Evolutionary conservation across 1,140 invertebrate species (phyloP).

Genomic region (Leptinotarsa texana): DNA sequence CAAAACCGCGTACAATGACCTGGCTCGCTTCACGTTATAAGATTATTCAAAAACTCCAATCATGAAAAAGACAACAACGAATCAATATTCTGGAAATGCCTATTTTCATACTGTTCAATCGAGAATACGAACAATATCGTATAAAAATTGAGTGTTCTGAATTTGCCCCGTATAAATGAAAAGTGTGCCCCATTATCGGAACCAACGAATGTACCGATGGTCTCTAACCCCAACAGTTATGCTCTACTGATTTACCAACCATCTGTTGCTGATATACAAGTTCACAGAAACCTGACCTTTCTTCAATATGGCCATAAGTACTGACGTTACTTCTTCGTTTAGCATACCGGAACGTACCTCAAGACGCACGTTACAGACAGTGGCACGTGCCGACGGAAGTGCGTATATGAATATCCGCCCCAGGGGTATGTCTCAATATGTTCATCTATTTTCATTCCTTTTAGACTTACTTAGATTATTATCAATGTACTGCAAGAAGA

Average conservation of each 20-base stretch:
- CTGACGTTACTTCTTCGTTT: conserved; percentile 11
- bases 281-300: conserved; percentile 10
- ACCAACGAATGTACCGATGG: not conserved
- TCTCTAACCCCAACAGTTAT: conserved; percentile 23
- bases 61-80: too few species aligned
- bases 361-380: conserved; percentile 14
- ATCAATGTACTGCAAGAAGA: not conserved
- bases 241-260: conserved; percentile 27
- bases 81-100: too few species aligned
- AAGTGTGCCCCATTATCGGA: not conserved
- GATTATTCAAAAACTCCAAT: too few species aligned
- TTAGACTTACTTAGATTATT: not conserved
- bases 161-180: not conserved
- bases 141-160: too few species aligned
- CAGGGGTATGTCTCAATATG: not conserved
- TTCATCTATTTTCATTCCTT: not conserved
- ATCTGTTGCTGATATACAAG: conserved; percentile 25
- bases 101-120: too few species aligned
- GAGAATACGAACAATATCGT: too few species aligned
- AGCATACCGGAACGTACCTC: conserved; percentile 13
- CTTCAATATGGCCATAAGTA: conserved; percentile 10
- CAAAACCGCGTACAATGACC: too few species aligned
- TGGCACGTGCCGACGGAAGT: conserved; percentile 26
- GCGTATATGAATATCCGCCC: not conserved
- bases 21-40: too few species aligned